These are phyloP conservation scores for Tromatobia lineatoria DNA, from an alignment of 2,888 invertebrate species.

Conservation along the genomic window DNA sequence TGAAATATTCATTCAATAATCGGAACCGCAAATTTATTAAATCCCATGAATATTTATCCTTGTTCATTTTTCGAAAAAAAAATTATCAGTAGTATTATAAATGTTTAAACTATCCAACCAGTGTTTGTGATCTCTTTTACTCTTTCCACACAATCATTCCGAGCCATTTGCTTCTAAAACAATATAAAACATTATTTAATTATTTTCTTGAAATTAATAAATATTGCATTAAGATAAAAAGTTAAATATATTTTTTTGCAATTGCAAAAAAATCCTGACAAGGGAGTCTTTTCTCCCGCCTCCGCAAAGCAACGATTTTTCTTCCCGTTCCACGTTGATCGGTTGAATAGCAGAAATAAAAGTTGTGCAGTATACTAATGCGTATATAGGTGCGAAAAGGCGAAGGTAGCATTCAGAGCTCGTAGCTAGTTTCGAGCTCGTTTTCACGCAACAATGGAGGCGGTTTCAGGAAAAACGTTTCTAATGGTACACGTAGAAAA, in stretches of 20 bases:
- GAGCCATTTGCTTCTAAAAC: not conserved
- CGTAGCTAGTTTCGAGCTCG: constrained; percentile 12
- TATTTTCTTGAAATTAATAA: not conserved
- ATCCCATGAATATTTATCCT: too few species aligned
- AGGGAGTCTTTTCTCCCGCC: constrained; percentile 6
- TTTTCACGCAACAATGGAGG: constrained; percentile 42
- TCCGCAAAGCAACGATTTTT: constrained; percentile 66
- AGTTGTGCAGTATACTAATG: constrained; percentile 46
- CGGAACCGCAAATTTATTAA: too few species aligned
- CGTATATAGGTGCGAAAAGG: constrained; percentile 60
- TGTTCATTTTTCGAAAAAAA: too few species aligned
- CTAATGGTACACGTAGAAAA: constrained; percentile 26
- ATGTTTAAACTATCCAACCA: too few species aligned
- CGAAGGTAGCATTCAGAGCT: constrained; percentile 23
- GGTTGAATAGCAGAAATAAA: constrained; percentile 70
- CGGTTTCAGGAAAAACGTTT: constrained; percentile 35
- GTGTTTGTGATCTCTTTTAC: too few species aligned
- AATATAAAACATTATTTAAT: not conserved
- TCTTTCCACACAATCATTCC: too few species aligned
- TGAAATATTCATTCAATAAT: too few species aligned
- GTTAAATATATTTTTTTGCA: not conserved
- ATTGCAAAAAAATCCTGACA: not conserved
- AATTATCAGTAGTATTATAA: too few species aligned
- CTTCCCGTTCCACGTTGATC: constrained; percentile 33
- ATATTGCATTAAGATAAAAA: not conserved